A percentile compares a stretch with the other conserved stretches of the same genome.
Conservation (phyloP, 2,888 invertebrate species). For the Sericinus montela region DNA sequence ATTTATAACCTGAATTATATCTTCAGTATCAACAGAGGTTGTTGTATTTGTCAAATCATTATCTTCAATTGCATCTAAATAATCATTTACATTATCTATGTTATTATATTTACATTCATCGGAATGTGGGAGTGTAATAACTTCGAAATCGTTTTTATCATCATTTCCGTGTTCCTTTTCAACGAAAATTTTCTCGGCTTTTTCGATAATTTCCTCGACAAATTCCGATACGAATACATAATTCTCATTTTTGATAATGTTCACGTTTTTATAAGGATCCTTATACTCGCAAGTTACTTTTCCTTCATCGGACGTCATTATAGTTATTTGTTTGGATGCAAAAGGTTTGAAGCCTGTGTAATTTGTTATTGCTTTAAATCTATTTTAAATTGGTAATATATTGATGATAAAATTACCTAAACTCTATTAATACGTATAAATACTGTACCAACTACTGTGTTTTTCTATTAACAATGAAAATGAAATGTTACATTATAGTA, state of each 20-base stretch:
- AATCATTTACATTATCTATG: constrained; percentile 37
- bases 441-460: too few relatives aligned
- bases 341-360: constrained; percentile 64
- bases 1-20: constrained; percentile 35
- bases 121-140: constrained; percentile 40
- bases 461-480: too few relatives aligned
- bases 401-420: too few relatives aligned
- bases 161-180: constrained; percentile 25
- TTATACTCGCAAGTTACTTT: constrained; percentile 42
- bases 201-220: constrained; percentile 47
- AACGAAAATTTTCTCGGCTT: constrained; percentile 39
- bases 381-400: not conserved
- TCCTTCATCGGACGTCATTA: constrained; percentile 52
- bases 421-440: too few relatives aligned
- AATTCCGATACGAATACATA: constrained; percentile 37
- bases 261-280: constrained; percentile 16
- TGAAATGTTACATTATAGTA: too few relatives aligned
- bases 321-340: constrained; percentile 57
- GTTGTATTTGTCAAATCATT: constrained; percentile 36
- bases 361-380: not conserved
- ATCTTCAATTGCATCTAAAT: constrained; percentile 53
- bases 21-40: constrained; percentile 31
- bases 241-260: constrained; percentile 24
- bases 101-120: constrained; percentile 13
- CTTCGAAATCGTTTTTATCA: constrained; percentile 48